Conservation (phyloP, 2,113 vertebrate genomes). For the Phalacrocorax aristotelis region DNA sequence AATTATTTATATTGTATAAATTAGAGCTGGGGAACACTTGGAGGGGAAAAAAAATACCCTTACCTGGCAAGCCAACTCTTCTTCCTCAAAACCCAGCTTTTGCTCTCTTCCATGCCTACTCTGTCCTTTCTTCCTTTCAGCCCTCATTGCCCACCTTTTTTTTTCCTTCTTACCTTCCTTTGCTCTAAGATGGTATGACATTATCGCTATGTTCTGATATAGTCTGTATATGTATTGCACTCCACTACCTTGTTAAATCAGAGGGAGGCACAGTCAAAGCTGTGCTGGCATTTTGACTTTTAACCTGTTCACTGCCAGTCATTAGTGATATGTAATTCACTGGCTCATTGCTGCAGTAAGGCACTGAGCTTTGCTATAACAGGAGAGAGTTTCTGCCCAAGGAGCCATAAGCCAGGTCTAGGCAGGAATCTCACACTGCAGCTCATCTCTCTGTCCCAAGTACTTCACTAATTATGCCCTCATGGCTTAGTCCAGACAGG, state of each 20-base stretch:
- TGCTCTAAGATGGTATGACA: not conserved
- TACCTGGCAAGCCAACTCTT: not conserved
- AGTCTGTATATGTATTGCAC: not conserved
- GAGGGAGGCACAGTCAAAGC: not conserved
- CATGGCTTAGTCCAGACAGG: not conserved
- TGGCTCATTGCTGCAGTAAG: not conserved
- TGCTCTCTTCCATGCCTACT: not conserved
- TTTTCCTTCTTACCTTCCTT: not conserved
- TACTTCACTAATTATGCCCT: not conserved
- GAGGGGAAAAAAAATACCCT: not conserved
- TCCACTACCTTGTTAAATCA: not conserved
- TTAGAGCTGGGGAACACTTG: not conserved
- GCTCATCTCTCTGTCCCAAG: not conserved
- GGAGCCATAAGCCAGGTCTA: not conserved
- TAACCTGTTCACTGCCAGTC: not conserved
- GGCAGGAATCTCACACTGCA: not conserved
- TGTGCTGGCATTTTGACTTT: not conserved
- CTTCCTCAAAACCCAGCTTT: not conserved
- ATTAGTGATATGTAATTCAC: not conserved
- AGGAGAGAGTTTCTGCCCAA: not conserved
- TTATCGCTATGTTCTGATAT: not conserved
- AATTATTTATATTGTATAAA: slow-evolving; percentile 52
- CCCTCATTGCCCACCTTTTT: not conserved
- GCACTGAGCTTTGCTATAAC: not conserved
- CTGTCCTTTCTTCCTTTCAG: not conserved